Evolutionary conservation across 2,113 vertebrate genomes (phyloP).

Genomic region (Columbina picui): DNA sequence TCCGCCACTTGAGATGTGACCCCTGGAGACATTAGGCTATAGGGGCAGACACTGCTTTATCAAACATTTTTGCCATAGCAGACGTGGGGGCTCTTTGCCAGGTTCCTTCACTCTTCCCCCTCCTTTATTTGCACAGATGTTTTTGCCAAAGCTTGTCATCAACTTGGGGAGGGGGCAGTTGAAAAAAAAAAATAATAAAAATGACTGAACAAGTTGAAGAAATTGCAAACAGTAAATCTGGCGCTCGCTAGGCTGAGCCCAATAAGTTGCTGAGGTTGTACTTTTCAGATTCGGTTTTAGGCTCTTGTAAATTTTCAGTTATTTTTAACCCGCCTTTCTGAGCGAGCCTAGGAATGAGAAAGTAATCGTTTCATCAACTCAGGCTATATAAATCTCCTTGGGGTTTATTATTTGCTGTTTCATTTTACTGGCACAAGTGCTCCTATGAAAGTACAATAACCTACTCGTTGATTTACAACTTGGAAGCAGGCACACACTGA

Average conservation of each 20-base stretch:
- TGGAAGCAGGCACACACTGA: neutral
- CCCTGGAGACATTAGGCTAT: neutral
- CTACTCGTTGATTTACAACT: conserved; percentile 50
- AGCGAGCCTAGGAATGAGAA: conserved; percentile 52
- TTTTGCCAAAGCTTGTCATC: conserved; percentile 67
- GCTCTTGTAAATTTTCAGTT: conserved; percentile 65
- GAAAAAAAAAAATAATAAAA: conserved; percentile 12
- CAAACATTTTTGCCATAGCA: conserved; percentile 26
- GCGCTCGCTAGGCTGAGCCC: neutral
- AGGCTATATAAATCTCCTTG: conserved; percentile 55
- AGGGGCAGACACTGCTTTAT: neutral
- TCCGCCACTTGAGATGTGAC: neutral
- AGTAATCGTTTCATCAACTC: conserved; percentile 59
- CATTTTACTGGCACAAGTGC: conserved; percentile 56
- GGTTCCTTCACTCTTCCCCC: neutral
- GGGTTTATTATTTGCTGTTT: conserved; percentile 55
- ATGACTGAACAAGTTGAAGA: conserved; percentile 60
- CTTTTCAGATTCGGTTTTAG: conserved; percentile 64
- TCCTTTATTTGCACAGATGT: conserved; percentile 70
- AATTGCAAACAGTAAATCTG: conserved; percentile 69
- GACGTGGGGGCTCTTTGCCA: neutral
- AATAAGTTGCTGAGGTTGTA: conserved; percentile 60
- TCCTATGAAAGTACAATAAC: conserved; percentile 52
- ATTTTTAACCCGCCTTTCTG: conserved; percentile 66
- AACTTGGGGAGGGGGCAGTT: conserved; percentile 20